Conservation (phyloP, 2,113 vertebrate species). For the Fulica atra region DNA sequence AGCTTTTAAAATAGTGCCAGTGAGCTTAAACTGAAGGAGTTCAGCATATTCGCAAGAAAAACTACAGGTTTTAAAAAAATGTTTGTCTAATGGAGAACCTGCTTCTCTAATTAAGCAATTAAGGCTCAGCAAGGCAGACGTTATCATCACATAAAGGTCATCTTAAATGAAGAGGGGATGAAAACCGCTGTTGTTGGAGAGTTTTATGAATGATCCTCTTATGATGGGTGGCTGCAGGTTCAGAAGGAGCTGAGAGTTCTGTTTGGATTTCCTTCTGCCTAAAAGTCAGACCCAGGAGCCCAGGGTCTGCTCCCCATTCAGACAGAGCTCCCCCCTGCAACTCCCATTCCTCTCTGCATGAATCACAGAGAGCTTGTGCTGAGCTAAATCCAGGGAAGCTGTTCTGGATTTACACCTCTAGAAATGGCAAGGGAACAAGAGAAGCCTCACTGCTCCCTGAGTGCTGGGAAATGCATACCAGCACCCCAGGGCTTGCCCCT, state of each 20-base stretch:
- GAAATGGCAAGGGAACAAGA: accelerated
- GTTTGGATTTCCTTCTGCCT: background rate
- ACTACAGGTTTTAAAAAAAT: background rate
- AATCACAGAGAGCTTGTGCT: accelerated
- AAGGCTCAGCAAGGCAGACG: slow-evolving; percentile 62
- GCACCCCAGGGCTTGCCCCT: accelerated
- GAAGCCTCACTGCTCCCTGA: accelerated
- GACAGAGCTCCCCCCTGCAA: background rate
- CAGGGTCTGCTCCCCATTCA: background rate
- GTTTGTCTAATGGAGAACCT: slow-evolving; percentile 54
- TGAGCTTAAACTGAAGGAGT: slow-evolving; percentile 40
- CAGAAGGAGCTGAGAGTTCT: background rate
- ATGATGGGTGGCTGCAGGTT: background rate
- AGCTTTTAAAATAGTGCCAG: background rate
- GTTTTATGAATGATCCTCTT: slow-evolving; percentile 35
- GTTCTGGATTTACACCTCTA: background rate
- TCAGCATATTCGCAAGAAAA: background rate
- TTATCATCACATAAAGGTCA: slow-evolving; percentile 66
- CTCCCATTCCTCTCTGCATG: accelerated
- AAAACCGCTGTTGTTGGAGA: background rate
- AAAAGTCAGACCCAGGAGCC: background rate
- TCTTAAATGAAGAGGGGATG: slow-evolving; percentile 54
- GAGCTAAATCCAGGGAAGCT: background rate
- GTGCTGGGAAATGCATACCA: background rate
- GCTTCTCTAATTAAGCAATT: slow-evolving; percentile 74